Evolutionary conservation across 2,888 invertebrate genomes (phyloP).

Genomic region (Ophion slaviceki): DNA sequence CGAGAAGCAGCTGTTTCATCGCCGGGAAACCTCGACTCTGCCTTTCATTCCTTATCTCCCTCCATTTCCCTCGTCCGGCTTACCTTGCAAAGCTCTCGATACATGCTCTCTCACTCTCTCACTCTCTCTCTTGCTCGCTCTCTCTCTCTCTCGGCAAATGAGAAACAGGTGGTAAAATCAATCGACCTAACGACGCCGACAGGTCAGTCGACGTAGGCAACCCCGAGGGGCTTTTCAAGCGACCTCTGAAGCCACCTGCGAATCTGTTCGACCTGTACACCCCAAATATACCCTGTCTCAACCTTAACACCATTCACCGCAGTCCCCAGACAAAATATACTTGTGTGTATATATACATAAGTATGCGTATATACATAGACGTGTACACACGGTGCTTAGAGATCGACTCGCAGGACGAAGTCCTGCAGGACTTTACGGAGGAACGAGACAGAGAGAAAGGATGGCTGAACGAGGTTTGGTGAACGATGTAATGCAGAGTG

Average conservation of each 20-base stretch:
- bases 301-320: constrained; percentile 35
- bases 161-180: constrained; percentile 78
- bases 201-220: constrained; percentile 69
- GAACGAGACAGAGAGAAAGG: constrained; percentile 28
- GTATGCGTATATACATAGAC: constrained; percentile 24
- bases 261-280: constrained; percentile 55
- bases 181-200: constrained; percentile 78
- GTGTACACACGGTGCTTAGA: constrained; percentile 27
- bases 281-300: constrained; percentile 31
- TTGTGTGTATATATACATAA: constrained; percentile 13
- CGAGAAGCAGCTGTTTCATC: constrained; percentile 50
- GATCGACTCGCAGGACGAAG: constrained; percentile 46
- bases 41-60: constrained; percentile 47
- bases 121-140: background rate
- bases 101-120: background rate
- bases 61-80: constrained; percentile 16
- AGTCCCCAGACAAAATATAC: constrained; percentile 25
- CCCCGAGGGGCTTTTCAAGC: constrained; percentile 62
- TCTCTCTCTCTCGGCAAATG: constrained; percentile 20
- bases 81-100: constrained; percentile 16
- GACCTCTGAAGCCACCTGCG: constrained; percentile 45
- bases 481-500: constrained; percentile 39
- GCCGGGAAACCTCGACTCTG: constrained; percentile 36
- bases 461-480: constrained; percentile 50
- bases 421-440: constrained; percentile 38